Evolutionary conservation across 2,797 vertebrate genomes (phyloP), one percentile per base, ranked within the genome.

Genomic region (Mormyrops boulengeri): DNA sequence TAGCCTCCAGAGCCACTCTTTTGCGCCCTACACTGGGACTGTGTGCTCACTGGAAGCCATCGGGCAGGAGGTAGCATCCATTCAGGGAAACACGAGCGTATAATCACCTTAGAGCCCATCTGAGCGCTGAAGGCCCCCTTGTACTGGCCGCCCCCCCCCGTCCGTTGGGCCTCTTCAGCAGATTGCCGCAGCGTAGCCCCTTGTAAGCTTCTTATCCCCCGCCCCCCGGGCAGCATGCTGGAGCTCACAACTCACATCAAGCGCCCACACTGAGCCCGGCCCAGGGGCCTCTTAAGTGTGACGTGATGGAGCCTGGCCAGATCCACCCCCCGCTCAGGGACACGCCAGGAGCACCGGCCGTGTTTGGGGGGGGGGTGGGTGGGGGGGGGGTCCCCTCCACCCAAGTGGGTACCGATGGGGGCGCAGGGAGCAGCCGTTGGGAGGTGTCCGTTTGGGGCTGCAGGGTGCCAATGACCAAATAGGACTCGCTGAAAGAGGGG

Each of bases 381-480:
- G 7, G 47, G 44, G 44, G 12, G 34, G 12, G 0, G 4, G 22
- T 52, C n/a, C 22, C 52, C 3, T 57, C 57, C 7, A 62, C 47
- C 6, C 49, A 87, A 57, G 57, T 87, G 22, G 26, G 52, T n/a
- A 47, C 57, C 38, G 57, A 30, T 66, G 57, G 57, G 41, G 14
- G n/a, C 22, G n/a, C 8, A 6, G 2, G 14, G 87, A 47, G 44
- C 8, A 26, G 57, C 52, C 66, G 34, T 62, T 88, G 87, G 34
- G 55, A 62, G 38, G 87, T 62, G 87, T 88, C 57, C 22, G 38
- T 44, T 66, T 22, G 44, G 49, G 52, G 47, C 87, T 47, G 57
- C 87, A 41, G 87, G 55, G 87, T 88, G 87, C 57, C 50, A 88
- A 66, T 66, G 87, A 88, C 87, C 87, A 88, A 88, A 66, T 88